Base-by-base conservation (phyloP, 2,888 invertebrate genomes). In the Ormyrus labotus region DNA sequence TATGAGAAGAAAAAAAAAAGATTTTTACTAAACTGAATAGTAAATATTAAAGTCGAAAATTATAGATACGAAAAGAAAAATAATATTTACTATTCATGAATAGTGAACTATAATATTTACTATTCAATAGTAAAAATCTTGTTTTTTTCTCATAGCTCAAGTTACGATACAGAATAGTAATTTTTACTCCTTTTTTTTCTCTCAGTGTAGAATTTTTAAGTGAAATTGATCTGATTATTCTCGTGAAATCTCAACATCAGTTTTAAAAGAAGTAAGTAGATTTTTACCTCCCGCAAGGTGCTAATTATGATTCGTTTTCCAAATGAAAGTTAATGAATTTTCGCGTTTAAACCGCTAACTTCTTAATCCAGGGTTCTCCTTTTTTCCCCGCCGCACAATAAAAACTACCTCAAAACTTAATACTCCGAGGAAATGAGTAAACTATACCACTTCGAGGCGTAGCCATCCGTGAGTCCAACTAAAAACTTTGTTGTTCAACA, bases 321-420 rank as follows among this genome's bases (percentile, higher is more conserved):
- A 47, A 74, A 74, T 57, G 74, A 58, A 64, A 64, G 19, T 19
- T 58, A 65, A 65, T 65, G 74, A 74, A 74, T 65, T 71, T 71
- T 78, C 55, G 11, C n/a, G 8, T 8, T 65, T 53, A 47, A 71
- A 71, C 51, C 51, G 47, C 50, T 10, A 71, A 71, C 70, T 78
- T 78, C 6, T 11, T 58, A 65, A 65, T 71, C 58, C n/a, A 34
- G 34, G 47, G 65, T 58, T 70, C 55, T 48, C 61, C 47, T 55
- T 57, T 55, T 69, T 48, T 48, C 47, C n/a, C 19, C 13, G 34
- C 50, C 10, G 13, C 61, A 60, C 47, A 34, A 51, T 9, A 61
- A 61, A 67, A 78, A 45, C 55, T 58, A 58, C 57, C 48, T 10
- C 19, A 8, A 10, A 78, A 78, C 53, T 64, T 57, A 64, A 57